phyloP scores from a whole-genome alignment of 1,140 invertebrate genomes.

The Trichomalopsis sarcophagae region DNA sequence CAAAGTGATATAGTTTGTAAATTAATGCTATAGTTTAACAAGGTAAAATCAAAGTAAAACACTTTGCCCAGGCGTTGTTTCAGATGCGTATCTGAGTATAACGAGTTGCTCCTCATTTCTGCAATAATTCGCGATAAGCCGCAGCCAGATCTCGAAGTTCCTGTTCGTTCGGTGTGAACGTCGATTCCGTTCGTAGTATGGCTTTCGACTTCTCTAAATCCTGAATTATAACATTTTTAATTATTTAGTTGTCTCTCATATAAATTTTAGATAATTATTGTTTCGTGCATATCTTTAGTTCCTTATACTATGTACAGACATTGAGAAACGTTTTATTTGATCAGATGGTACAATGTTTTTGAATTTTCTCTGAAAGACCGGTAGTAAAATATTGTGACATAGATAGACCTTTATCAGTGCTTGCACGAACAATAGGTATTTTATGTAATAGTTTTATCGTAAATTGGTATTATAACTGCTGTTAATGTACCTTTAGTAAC shows the following conservation, averaged over 20 bases:
- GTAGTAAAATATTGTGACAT: neutral
- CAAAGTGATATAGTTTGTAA: neutral
- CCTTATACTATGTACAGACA: too few relatives aligned
- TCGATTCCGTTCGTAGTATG: slow-evolving; percentile 67
- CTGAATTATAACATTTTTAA: slow-evolving; percentile 53
- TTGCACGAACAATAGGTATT: too few relatives aligned
- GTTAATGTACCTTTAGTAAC: slow-evolving; percentile 66
- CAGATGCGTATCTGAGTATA: neutral
- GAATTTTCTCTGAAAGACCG: neutral
- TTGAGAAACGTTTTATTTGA: neutral
- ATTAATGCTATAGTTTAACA: neutral
- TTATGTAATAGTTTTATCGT: neutral
- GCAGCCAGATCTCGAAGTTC: slow-evolving; percentile 63
- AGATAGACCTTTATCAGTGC: too few relatives aligned
- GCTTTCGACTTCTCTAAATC: slow-evolving; percentile 68
- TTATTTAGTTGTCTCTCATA: neutral
- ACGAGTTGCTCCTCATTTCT: slow-evolving; percentile 19
- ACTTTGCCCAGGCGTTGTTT: neutral
- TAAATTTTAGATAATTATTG: too few relatives aligned
- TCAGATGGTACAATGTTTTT: neutral
- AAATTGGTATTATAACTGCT: neutral
- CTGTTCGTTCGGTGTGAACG: slow-evolving; percentile 69
- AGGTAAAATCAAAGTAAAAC: neutral
- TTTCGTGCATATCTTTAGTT: too few relatives aligned
- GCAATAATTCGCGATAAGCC: slow-evolving; percentile 59